These are phyloP conservation scores for Drosophila nigrodunni DNA, from an alignment of 1,140 invertebrate species.

Conservation along the genomic window DNA sequence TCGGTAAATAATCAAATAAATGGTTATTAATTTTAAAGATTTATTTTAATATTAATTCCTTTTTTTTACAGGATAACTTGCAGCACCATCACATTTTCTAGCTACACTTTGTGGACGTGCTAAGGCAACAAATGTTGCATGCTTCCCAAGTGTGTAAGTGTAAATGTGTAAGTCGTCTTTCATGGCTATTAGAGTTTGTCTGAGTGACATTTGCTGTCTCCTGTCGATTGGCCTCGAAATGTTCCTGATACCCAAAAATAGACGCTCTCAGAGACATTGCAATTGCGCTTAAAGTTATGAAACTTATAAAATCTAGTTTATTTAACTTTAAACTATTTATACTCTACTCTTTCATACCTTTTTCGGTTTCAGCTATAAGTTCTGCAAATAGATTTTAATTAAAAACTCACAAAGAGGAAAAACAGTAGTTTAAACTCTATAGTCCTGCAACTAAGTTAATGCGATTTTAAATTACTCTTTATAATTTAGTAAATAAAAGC, in stretches of 20 bases:
- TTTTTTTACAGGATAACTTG: constrained; percentile 2
- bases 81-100: background rate
- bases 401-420: constrained; percentile 30
- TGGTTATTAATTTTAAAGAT: no score
- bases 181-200: constrained; percentile 10
- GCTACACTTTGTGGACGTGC: background rate
- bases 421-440: background rate
- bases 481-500: no score
- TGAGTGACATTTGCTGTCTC: constrained; percentile 37
- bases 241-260: constrained; percentile 44
- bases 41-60: background rate
- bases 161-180: constrained; percentile 15
- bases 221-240: constrained; percentile 49
- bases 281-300: background rate
- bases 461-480: constrained; percentile 9
- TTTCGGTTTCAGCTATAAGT: background rate
- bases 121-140: background rate
- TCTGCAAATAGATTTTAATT: constrained; percentile 35
- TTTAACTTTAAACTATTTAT: constrained; percentile 16
- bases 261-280: background rate
- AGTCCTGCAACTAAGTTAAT: background rate
- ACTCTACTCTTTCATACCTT: background rate
- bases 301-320: background rate
- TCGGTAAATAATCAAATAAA: no score
- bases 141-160: background rate